Evolutionary conservation across 2,113 vertebrate genomes (phyloP).

Genomic region (Dasyurus viverrinus): DNA sequence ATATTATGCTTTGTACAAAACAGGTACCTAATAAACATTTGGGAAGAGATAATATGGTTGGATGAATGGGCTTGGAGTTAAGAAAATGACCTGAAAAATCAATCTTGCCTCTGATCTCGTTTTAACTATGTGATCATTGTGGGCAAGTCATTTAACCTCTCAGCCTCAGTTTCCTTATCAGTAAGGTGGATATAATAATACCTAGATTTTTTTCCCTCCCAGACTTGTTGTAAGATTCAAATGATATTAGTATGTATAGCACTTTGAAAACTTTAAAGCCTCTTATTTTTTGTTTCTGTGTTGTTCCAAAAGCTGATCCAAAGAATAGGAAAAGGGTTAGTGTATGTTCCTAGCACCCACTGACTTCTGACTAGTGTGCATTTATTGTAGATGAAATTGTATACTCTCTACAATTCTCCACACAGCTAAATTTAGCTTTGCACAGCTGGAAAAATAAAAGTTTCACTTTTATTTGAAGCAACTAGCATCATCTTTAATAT

Average conservation of each 20-base stretch:
- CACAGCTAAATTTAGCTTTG: not conserved
- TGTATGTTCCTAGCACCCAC: not conserved
- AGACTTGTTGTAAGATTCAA: not conserved
- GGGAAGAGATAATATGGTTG: not conserved
- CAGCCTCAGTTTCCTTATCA: not conserved
- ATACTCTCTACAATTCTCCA: not conserved
- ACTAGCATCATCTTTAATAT: not conserved
- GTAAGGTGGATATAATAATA: not conserved
- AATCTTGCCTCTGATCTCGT: not conserved
- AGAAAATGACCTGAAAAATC: not conserved
- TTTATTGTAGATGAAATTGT: not conserved
- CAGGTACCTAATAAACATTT: not conserved
- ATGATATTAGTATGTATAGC: not conserved
- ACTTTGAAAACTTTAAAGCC: not conserved
- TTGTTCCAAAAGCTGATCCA: not conserved
- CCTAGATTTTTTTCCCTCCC: not conserved
- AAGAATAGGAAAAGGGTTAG: not conserved
- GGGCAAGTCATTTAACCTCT: not conserved
- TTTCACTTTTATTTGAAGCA: not conserved
- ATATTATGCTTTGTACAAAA: no score
- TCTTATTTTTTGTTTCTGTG: not conserved
- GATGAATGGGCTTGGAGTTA: not conserved
- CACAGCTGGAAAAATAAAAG: not conserved
- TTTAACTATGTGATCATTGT: not conserved
- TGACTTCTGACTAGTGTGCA: not conserved